Base-by-base conservation (phyloP, 2,888 invertebrate genomes). In the Anodontia alba region DNA sequence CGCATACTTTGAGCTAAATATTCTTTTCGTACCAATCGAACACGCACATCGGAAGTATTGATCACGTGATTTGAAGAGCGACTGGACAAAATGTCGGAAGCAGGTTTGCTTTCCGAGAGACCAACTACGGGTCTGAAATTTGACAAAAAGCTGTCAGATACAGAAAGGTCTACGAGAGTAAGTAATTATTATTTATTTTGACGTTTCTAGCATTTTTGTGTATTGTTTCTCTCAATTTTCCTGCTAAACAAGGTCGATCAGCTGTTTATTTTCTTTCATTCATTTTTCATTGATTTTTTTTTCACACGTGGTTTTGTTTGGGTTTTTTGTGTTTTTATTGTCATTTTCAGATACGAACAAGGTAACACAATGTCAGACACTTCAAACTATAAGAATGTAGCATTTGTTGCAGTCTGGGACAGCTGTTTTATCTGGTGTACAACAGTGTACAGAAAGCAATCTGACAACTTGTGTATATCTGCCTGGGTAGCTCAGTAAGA, bases 71-170 rank as follows among this genome's bases (percentile, higher is more conserved):
- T 70, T 68, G 31, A 49, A 81, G 78, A 73, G 62, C 23, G 33
- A 62, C 69, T 69, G 88, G 87, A 80, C 91, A 91, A 91, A 90
- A 91, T 91, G 91, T 91, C 91, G 91, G 91, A 90, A 67, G 89
- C 84, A 86, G 90, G 88, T 83, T 87, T 89, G 69, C 80, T 91
- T 49, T 88, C 89, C 36, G 84, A 87, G 76, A 82, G 88, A 78
- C 89, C 89, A 69, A 88, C 83, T 81, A 84, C 87, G 73, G 85
- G 90, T 69, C 79, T 88, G 70, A 90, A 90, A 80, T 89, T 90
- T 74, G 91, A 90, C 57, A 90, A 90, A 76, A 91, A 90, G 78
- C 78, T 90, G 15, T 89, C 90, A n/a, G 90, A 90, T 67, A 90
- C 89, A n/a, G 91, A 91, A 73, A 83, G 90, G 75, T 89, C 90